These are phyloP conservation scores for Mobula birostris DNA, from an alignment of 2,113 vertebrate genomes.

Conservation along the genomic window DNA sequence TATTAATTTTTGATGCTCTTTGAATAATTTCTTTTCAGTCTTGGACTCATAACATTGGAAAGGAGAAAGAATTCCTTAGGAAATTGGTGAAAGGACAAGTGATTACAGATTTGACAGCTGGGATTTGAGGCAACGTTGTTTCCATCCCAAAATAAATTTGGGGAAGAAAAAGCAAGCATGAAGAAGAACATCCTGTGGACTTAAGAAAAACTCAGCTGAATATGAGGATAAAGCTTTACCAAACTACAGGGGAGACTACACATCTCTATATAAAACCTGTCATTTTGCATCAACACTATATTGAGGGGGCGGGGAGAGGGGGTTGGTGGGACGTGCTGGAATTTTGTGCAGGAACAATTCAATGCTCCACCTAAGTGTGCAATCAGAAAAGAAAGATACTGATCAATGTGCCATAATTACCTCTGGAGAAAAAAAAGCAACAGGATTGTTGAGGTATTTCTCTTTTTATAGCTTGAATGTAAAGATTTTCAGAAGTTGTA, in stretches of 20 bases:
- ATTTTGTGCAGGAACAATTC: slow-evolving; percentile 8
- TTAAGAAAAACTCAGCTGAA: neutral
- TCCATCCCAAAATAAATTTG: neutral
- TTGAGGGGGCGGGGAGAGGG: neutral
- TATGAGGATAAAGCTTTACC: slow-evolving; percentile 25
- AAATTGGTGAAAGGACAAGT: slow-evolving; percentile 89
- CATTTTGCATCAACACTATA: slow-evolving; percentile 12
- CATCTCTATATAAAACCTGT: slow-evolving; percentile 18
- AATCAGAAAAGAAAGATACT: slow-evolving; percentile 28
- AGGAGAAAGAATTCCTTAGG: slow-evolving; percentile 92
- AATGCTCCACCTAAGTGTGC: slow-evolving; percentile 24
- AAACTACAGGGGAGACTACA: slow-evolving; percentile 25
- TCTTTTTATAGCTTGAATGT: slow-evolving; percentile 38
- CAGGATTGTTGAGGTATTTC: slow-evolving; percentile 37
- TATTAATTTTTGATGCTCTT: slow-evolving; percentile 22
- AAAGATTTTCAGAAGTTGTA: slow-evolving; percentile 10
- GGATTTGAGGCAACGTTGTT: slow-evolving; percentile 68
- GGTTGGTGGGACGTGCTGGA: neutral
- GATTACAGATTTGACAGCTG: slow-evolving; percentile 87
- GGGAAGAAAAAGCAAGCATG: neutral
- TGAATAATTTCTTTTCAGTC: slow-evolving; percentile 63
- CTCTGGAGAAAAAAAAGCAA: slow-evolving; percentile 34
- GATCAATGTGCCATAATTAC: slow-evolving; percentile 32
- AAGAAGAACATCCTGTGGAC: neutral
- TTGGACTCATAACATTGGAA: slow-evolving; percentile 95